Base-by-base conservation (phyloP, 2,113 vertebrate genomes). In the Puntigrus tetrazona region DNA sequence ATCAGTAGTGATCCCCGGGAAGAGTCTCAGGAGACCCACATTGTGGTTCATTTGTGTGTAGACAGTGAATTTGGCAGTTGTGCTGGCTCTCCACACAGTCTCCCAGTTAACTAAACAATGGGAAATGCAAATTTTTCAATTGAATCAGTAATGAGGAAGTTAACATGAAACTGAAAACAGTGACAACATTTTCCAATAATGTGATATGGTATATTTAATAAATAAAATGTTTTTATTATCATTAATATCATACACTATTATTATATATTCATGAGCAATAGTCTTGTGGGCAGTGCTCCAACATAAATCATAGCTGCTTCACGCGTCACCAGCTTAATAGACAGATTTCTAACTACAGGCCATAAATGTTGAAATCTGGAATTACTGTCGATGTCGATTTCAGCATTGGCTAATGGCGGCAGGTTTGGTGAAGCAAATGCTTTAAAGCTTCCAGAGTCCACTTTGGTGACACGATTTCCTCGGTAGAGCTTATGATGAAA, bases 401-500 rank as follows among this genome's bases (percentile, higher is more conserved):
- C 97, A 92, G 95, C 91, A 1, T 92, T 94, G 86, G 96, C 97
- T 92, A 99, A 94, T 27, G 98, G 96, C 82, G 95, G 90, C 92
- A 99, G 91, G 93, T 99, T 99, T 43, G 97, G 98, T 72, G 98
- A 99, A 75, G 89, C 89, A 92, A 98, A 99, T 1, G 98, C 98
- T 11, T 95, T 94, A 82, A 97, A 98, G 90, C 96, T 96, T 84
- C 88, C 95, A n/a, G 97, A 81, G 84, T 98, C 97, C 93, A 98
- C 96, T 91, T 99, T 99, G 86, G 97, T 98, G 77, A 95, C 94
- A 63, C 97, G 95, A 85, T 97, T 98, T 85, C 97, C 98, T 92
- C 97, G 94, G 91, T 97, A 98, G 84, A 99, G 95, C 91, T 97
- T 97, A 91, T 98, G 96, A 93, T 96, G 94, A 93, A 99, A 99